Base-by-base conservation (phyloP, 1,140 invertebrate species). In the Drosophila ercepeae region DNA sequence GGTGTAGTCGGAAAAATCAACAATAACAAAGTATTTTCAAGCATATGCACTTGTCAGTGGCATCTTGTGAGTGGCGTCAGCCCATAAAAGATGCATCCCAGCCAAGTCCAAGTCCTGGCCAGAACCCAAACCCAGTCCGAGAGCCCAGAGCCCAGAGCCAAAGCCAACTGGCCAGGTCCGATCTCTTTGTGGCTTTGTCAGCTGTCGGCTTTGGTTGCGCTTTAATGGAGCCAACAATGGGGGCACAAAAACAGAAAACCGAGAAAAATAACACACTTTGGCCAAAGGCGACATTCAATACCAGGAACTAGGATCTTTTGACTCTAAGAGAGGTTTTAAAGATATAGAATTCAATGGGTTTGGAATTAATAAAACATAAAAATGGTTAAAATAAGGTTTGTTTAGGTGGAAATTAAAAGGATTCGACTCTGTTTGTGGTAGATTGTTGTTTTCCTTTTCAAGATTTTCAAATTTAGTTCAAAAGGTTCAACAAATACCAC, bases 31-130 rank as follows among this genome's bases (percentile, higher is more conserved):
- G 60, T 49, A 61, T 63, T 45, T 45, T 29, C 60, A 61, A 64
- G 60, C 60, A 61, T 29, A 64, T 64, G 55, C 60, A 64, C 60
- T 64, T 64, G 60, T 61, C 60, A 64, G 55, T 64, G 60, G 60
- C 60, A 61, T 61, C 60, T 59, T 25, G 41, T 46, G 60, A 64
- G 60, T 64, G 60, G 29, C 54, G 42, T 14, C 60, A 60, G 42
- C 21, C 60, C 60, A 64, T 61, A 61, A 64, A 49, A 64, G 55
- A 64, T 64, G 60, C 55, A 64, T 27, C 55, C 55, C 6, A 27
- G 4, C 13, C 23, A 19, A 9, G 14, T 21, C 21, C 2, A 21
- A 21, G 21, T 4, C n/a, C n/a, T n/a, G n/a, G 4, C 21, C 21
- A 21, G 4, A 21, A 1, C 18, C 44, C n/a, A 21, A 25, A 46